Evolutionary conservation across 2,113 vertebrate genomes (phyloP).

Genomic region (Ranitomeya imitator): DNA sequence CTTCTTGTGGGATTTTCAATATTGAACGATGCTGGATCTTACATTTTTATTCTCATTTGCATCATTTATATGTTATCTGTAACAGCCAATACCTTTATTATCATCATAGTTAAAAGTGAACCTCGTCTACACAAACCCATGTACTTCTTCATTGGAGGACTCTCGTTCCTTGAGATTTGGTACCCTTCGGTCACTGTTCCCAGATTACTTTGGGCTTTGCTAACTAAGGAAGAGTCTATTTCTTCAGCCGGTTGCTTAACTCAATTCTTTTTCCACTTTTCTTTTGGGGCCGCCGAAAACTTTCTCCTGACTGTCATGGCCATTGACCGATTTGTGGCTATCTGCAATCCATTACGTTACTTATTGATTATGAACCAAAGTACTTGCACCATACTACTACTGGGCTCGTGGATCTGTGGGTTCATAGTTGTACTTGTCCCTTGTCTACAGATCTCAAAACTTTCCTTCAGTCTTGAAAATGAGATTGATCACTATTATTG

Average conservation of each 20-base stretch:
- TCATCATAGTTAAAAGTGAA: background rate
- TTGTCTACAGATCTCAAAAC: slow-evolving; percentile 6
- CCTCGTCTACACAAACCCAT: slow-evolving; percentile 41
- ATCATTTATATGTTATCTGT: slow-evolving; percentile 28
- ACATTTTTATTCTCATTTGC: slow-evolving; percentile 18
- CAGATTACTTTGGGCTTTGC: slow-evolving; percentile 13
- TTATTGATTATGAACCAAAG: slow-evolving; percentile 23
- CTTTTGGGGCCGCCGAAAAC: slow-evolving; percentile 32
- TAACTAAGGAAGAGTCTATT: background rate
- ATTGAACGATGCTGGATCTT: background rate
- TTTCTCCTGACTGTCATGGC: slow-evolving; percentile 40
- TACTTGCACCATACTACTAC: background rate
- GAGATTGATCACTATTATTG: slow-evolving; percentile 50
- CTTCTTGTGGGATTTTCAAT: slow-evolving; percentile 35
- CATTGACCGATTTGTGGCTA: slow-evolving; percentile 37
- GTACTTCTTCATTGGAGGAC: slow-evolving; percentile 41
- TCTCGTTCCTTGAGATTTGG: slow-evolving; percentile 51
- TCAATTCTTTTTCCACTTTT: slow-evolving; percentile 51
- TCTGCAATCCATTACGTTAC: slow-evolving; percentile 38
- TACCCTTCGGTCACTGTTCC: slow-evolving; percentile 48
- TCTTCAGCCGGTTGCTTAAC: slow-evolving; percentile 1
- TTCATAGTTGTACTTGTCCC: slow-evolving; percentile 10
- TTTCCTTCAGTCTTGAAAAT: slow-evolving; percentile 27
- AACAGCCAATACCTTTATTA: slow-evolving; percentile 20
- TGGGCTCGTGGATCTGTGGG: slow-evolving; percentile 19